Evolutionary conservation across 2,113 vertebrate species (phyloP), one percentile per base, ranked within the genome.

Genomic region (Bufo bufo): DNA sequence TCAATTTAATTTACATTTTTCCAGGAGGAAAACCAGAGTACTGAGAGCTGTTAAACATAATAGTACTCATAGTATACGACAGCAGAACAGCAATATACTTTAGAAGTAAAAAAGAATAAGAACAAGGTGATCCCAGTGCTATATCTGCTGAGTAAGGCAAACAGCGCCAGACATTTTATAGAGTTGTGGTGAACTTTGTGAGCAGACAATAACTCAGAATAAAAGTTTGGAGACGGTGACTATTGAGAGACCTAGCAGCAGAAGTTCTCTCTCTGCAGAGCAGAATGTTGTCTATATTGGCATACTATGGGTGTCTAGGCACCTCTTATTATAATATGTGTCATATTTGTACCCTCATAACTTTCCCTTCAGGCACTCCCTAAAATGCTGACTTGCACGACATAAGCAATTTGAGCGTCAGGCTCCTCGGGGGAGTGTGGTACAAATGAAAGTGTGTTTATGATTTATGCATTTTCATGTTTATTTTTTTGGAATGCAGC

Each of bases 331-430:
- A 66, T 83, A 83, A 69, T 58, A 58, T 20, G 16, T 71, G n/a
- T 45, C 16, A 6, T 50, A 47, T 59, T 12, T 63, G 17, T 47
- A 74, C 50, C 54, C 59, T 71, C 65, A 74, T 84, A 56, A 74
- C 66, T 84, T 71, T 20, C 33, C 50, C 23, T 72, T 43, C 49
- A 43, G 58, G 82, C 50, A 58, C 9, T 84, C 82, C 66, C 82
- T 52, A 54, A 56, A 56, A 84, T 72, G 82, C 82, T 84, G 65
- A 84, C 65, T 84, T 52, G 82, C 82, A 52, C 65, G 56, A 71
- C n/a, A 71, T 16, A 56, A 71, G n/a, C n/a, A 84, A 52, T 71
- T 52, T 16, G 49, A 56, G 82, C 5, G 65, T 8, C 13, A 56
- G 19, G 65, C 23, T 54, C 65, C 82, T 71, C 49, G 12, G 16